These are phyloP conservation scores for Buathra laborator DNA, from an alignment of 2,888 invertebrate species.

Conservation along the genomic window DNA sequence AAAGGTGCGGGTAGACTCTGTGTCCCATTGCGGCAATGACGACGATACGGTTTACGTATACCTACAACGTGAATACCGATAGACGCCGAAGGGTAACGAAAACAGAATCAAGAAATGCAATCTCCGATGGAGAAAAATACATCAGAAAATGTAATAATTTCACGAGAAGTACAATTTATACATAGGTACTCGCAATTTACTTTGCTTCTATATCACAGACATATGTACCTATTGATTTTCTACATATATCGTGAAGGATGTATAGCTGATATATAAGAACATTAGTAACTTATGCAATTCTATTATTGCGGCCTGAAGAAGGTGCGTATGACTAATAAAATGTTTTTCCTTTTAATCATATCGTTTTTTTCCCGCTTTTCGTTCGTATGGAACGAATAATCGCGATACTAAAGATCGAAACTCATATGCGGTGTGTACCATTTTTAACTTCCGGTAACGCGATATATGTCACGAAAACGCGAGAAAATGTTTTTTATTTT, in stretches of 20 bases:
- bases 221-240: conserved; percentile 3
- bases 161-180: neutral
- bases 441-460: too few relatives aligned
- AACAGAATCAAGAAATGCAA: neutral
- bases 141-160: neutral
- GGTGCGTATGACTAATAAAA: neutral
- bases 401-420: too few relatives aligned
- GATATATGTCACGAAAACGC: too few relatives aligned
- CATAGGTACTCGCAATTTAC: neutral
- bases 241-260: neutral
- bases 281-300: neutral
- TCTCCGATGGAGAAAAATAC: neutral
- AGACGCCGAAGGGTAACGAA: conserved; percentile 12
- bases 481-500: neutral
- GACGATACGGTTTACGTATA: conserved; percentile 40
- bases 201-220: neutral
- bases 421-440: too few relatives aligned
- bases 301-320: neutral
- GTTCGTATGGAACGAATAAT: too few relatives aligned
- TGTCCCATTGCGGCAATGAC: conserved; percentile 32
- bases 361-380: too few relatives aligned
- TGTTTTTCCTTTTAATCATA: neutral
- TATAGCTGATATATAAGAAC: neutral
- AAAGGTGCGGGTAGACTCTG: conserved; percentile 34
- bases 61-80: conserved; percentile 3